Percentiles rank a stretch among this genome's conserved stretches.
phyloP scores from a whole-genome alignment of 2,888 invertebrate species.

The Agrochola circellaris region DNA sequence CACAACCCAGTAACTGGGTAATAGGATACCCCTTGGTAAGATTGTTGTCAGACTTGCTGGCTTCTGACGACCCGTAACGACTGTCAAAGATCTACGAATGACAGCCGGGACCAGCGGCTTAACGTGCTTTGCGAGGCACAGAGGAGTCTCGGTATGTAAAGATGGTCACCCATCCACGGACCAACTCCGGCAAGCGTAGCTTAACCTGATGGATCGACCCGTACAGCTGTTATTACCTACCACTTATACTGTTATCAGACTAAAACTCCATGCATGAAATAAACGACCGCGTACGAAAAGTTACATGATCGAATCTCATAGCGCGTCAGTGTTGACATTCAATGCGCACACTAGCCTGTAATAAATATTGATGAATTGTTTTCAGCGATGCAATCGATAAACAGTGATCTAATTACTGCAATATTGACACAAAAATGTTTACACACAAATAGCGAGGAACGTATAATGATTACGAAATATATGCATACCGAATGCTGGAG shows the following conservation, averaged over 20 bases:
- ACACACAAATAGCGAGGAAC: slow-evolving; percentile 53
- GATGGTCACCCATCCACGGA: no score
- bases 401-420: slow-evolving; percentile 68
- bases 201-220: no score
- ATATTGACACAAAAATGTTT: slow-evolving; percentile 62
- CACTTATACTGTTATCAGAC: neutral
- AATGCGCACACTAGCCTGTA: slow-evolving; percentile 26
- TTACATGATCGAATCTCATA: slow-evolving; percentile 28
- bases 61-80: no score
- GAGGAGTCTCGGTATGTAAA: no score
- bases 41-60: no score
- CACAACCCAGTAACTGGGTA: no score
- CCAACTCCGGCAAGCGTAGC: no score
- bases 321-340: slow-evolving; percentile 48
- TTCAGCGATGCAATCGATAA: slow-evolving; percentile 57
- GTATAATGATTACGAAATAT: slow-evolving; percentile 38
- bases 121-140: no score
- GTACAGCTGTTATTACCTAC: no score
- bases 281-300: neutral
- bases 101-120: no score
- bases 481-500: slow-evolving; percentile 79
- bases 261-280: neutral
- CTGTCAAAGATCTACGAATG: no score
- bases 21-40: no score
- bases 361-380: slow-evolving; percentile 64